phyloP scores from a whole-genome alignment of 2,113 vertebrate species.

The Phrynosoma platyrhinos region DNA sequence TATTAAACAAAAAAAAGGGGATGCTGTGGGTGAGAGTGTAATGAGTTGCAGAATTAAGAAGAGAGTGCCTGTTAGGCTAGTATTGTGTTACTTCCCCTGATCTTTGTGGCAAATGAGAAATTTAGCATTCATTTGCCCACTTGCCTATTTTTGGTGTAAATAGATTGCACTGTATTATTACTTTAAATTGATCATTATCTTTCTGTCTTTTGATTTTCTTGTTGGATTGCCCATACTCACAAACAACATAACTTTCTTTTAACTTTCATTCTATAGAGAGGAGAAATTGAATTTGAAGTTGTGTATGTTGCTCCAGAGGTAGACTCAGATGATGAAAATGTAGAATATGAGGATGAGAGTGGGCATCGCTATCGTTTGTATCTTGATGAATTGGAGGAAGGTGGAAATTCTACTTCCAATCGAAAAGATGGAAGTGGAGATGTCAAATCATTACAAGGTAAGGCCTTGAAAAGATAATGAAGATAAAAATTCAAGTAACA shows the following conservation, averaged over 20 bases:
- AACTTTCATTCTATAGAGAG: conserved; percentile 80
- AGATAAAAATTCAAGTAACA: too few relatives aligned
- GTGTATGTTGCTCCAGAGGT: conserved; percentile 98
- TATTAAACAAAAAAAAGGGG: not conserved
- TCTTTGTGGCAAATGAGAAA: not conserved
- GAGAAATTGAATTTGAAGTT: conserved; percentile 98
- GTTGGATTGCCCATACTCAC: not conserved
- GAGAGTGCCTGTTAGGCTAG: not conserved
- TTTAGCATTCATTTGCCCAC: not conserved
- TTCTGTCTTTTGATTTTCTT: not conserved
- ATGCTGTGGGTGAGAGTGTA: not conserved
- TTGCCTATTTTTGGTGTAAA: not conserved
- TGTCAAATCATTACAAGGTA: conserved; percentile 82
- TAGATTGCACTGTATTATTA: not conserved
- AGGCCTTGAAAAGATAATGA: conserved; percentile 30
- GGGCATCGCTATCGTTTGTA: conserved; percentile 97
- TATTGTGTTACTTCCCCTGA: not conserved
- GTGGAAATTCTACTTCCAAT: conserved; percentile 71
- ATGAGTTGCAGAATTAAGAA: not conserved
- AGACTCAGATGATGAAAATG: conserved; percentile 98
- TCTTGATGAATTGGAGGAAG: conserved; percentile 93
- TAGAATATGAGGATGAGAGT: conserved; percentile 97
- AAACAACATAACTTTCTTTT: not conserved
- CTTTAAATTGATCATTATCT: not conserved
- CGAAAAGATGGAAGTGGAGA: conserved; percentile 78